These are phyloP conservation scores for Cephus rjabovi DNA, from an alignment of 2,888 invertebrate genomes.

Conservation along the genomic window DNA sequence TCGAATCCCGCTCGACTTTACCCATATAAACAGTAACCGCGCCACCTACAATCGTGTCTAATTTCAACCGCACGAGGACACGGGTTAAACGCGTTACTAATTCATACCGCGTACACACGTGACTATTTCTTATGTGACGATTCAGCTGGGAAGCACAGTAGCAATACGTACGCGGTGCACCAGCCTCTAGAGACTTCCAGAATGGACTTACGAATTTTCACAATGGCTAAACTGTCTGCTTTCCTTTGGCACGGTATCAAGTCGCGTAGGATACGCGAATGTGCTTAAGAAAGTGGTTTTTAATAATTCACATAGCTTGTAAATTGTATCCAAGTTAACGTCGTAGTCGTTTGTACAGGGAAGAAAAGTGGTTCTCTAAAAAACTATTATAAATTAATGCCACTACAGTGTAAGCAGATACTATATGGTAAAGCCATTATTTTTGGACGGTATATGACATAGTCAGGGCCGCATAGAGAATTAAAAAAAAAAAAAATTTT, in stretches of 20 bases:
- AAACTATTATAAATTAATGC: too few species aligned
- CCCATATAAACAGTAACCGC: not conserved
- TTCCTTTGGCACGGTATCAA: not conserved
- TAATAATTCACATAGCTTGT: not conserved
- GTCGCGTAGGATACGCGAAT: not conserved
- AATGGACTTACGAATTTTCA: not conserved
- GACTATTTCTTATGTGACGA: not conserved
- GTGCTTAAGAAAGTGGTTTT: not conserved
- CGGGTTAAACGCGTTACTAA: not conserved
- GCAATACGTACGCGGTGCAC: not conserved
- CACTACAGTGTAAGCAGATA: too few species aligned
- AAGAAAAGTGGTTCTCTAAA: too few species aligned
- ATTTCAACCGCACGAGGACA: not conserved
- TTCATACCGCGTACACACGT: not conserved
- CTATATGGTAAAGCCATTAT: too few species aligned
- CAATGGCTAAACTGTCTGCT: not conserved
- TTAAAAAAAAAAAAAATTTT: not conserved
- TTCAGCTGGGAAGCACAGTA: not conserved
- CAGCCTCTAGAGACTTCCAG: not conserved
- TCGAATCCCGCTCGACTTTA: not conserved
- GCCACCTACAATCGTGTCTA: not conserved
- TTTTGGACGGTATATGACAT: not conserved
- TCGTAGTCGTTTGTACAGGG: not conserved
- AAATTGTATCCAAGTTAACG: not conserved
- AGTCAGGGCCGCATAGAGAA: not conserved